These are phyloP conservation scores for Papilio protenor DNA, from an alignment of 2,888 invertebrate species.

Conservation along the genomic window DNA sequence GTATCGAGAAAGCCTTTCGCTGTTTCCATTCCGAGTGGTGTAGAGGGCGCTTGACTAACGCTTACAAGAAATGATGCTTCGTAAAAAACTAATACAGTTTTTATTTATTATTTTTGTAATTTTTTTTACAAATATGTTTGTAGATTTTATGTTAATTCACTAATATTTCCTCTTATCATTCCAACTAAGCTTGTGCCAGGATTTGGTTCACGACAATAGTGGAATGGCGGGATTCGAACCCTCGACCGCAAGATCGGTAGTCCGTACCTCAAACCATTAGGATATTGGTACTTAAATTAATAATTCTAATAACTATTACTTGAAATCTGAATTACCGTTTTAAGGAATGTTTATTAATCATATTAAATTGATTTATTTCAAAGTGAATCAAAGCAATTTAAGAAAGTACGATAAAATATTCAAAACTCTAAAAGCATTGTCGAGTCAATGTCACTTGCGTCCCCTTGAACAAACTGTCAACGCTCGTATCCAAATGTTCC, in stretches of 20 bases:
- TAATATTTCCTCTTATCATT: too few species aligned
- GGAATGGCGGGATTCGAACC: too few species aligned
- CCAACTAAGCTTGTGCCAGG: too few species aligned
- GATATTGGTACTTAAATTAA: too few species aligned
- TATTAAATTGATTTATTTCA: neutral
- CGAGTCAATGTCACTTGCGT: constrained; percentile 11
- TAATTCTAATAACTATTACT: too few species aligned
- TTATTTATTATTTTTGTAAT: neutral
- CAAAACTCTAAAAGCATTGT: constrained; percentile 10
- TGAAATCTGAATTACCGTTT: too few species aligned
- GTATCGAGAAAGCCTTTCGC: constrained; percentile 54
- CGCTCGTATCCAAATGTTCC: constrained; percentile 13
- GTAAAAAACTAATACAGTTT: constrained; percentile 14
- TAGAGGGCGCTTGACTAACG: constrained; percentile 43
- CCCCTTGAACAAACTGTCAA: constrained; percentile 11
- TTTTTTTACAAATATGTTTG: too few species aligned
- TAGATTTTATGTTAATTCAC: too few species aligned
- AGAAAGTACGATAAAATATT: constrained; percentile 24
- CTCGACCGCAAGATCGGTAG: too few species aligned
- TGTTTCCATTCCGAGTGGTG: constrained; percentile 47
- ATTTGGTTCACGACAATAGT: too few species aligned
- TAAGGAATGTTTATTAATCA: too few species aligned
- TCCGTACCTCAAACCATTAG: too few species aligned
- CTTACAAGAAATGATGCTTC: constrained; percentile 23
- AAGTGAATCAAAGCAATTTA: neutral